phyloP scores from a whole-genome alignment of 2,113 vertebrate species.

The Hipposideros armiger region DNA sequence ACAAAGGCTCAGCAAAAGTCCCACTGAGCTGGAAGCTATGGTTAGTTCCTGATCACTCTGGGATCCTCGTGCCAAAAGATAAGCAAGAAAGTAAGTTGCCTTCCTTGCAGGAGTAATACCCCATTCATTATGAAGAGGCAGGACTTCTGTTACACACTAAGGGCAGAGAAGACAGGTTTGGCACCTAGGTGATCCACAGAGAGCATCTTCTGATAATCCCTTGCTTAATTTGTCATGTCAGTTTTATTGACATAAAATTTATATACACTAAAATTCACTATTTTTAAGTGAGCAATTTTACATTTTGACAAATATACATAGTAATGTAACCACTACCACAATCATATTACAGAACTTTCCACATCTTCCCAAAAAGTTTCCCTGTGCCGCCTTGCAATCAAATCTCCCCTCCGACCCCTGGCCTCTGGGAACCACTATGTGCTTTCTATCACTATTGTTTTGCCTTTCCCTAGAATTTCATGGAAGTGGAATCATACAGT shows the following conservation, averaged over 20 bases:
- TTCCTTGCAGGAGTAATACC: background rate
- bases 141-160: background rate
- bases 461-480: background rate
- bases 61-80: background rate
- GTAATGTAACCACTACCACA: background rate
- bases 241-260: background rate
- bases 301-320: background rate
- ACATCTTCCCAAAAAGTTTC: background rate
- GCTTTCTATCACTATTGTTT: background rate
- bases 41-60: background rate
- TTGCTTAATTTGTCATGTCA: background rate
- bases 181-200: background rate
- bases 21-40: background rate
- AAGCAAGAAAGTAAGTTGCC: background rate
- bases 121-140: background rate
- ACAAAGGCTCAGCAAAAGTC: background rate
- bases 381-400: background rate
- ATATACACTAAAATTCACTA: background rate
- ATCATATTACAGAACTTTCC: background rate
- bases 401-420: background rate
- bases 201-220: background rate
- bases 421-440: background rate
- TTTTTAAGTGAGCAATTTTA: background rate
- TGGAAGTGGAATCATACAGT: background rate
- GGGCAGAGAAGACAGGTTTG: background rate